Percentiles rank a stretch among this genome's conserved stretches.
These are phyloP conservation scores for Aspidiotus rigidus DNA, from an alignment of 2,888 invertebrate genomes.

Conservation along the genomic window DNA sequence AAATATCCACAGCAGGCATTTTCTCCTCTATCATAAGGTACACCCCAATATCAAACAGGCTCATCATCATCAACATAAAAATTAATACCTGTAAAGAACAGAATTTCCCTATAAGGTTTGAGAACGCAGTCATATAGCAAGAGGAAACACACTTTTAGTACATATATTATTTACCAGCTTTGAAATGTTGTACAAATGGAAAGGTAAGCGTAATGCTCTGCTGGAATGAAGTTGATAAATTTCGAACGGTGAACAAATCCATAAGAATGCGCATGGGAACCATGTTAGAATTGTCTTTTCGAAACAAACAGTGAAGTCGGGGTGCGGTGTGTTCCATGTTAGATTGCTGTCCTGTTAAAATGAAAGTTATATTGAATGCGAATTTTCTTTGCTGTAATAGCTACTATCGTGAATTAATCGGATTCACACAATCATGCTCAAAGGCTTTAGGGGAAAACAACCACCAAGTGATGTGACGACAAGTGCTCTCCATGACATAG, in stretches of 20 bases:
- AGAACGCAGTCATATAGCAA: no score
- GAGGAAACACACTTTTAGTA: no score
- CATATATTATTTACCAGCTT: conserved; percentile 49
- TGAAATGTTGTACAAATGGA: conserved; percentile 58
- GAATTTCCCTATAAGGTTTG: no score
- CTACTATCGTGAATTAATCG: no score
- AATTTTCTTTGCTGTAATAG: no score
- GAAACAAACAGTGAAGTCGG: conserved; percentile 83
- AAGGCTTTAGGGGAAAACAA: no score
- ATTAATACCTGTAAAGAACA: conserved; percentile 46
- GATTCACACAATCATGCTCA: no score
- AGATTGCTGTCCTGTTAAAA: conserved; percentile 60
- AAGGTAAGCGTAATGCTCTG: conserved; percentile 65
- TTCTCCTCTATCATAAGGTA: neutral
- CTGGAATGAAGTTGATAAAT: conserved; percentile 65
- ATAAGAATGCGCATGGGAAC: conserved; percentile 76
- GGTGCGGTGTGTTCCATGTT: conserved; percentile 75
- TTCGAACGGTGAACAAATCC: conserved; percentile 66
- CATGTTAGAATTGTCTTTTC: conserved; percentile 82
- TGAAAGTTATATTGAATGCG: no score
- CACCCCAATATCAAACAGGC: conserved; percentile 55
- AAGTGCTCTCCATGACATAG: no score
- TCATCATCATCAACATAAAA: conserved; percentile 55
- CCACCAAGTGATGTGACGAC: no score
- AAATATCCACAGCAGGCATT: conserved; percentile 55